Base-by-base conservation (phyloP, 1,140 invertebrate genomes). In the Drosophila pallidifrons region DNA sequence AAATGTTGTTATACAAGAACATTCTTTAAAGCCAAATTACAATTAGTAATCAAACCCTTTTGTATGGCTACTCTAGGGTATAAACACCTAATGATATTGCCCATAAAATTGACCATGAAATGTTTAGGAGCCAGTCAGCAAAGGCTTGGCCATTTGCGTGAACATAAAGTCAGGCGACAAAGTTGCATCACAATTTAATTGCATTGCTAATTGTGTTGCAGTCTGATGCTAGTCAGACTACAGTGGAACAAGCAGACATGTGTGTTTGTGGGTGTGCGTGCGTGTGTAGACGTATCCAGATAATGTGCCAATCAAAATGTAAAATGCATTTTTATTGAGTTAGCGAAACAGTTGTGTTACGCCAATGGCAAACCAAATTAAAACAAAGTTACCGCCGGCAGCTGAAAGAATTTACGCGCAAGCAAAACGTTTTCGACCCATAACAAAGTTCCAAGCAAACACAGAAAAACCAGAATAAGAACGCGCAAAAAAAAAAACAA, bases 251-350 rank as follows among this genome's bases (percentile, higher is more conserved):
- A 45, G 47, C 30, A 38, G 35, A n/a, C 13, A 15, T n/a, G 5
- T 13, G 20, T 13, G 41, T n/a, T 47, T 35, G 16, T 35, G 2
- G 0, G 41, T 13, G 28, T 41, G 30, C 51, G 51, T 54, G 46
- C 52, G 63, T 57, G 47, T 46, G 35, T 46, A 20, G 41, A 65
- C 25, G 10, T 52, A n/a, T 47, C 32, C 49, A 70, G 65, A 80
- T 69, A 72, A 80, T 75, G 64, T 78, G 43, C 78, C 78, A 85
- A 86, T 85, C 77, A 85, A 86, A 86, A 68, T 73, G 82, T 80
- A 59, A 87, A 88, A 88, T 79, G 83, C 79, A 64, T 77, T 86
- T 86, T 87, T 86, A 86, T 86, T 79, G 79, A 82, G 75, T 82
- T 81, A 72, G 70, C 46, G 75, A 54, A 68, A 75, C 82, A 75